phyloP scores from a whole-genome alignment of 2,113 vertebrate genomes.

The Erythrocercus mccallii region DNA sequence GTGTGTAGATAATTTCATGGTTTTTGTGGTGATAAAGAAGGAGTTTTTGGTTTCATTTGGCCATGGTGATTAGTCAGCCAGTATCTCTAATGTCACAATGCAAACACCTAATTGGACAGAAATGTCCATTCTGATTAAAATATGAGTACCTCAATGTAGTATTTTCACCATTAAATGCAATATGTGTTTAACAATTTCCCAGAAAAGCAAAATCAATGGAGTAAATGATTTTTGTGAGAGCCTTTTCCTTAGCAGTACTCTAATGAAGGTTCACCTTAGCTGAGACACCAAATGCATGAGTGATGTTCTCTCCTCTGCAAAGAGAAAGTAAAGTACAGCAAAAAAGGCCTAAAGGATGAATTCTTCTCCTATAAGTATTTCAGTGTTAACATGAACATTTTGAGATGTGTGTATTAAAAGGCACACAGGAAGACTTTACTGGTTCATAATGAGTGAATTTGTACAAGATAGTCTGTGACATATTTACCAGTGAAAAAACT shows the following conservation, averaged over 20 bases:
- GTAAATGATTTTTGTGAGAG: not conserved
- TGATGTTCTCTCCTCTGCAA: not conserved
- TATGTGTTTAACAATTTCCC: not conserved
- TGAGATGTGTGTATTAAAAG: not conserved
- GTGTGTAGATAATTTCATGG: not conserved
- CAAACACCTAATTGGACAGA: not conserved
- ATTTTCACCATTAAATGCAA: not conserved
- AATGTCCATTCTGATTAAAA: not conserved
- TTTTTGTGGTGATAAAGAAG: not conserved
- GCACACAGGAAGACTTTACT: not conserved
- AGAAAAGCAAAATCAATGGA: not conserved
- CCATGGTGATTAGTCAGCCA: not conserved
- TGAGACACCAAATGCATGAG: not conserved
- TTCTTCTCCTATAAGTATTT: not conserved
- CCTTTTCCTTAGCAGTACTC: not conserved
- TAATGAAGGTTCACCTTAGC: not conserved
- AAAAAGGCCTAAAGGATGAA: not conserved
- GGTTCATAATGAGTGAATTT: not conserved
- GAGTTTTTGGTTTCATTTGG: not conserved
- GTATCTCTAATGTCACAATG: not conserved
- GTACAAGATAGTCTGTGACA: rapidly evolving
- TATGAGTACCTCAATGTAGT: not conserved
- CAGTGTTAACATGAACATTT: not conserved
- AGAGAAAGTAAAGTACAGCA: not conserved
- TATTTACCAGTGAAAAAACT: not conserved